These are phyloP conservation scores for Nycticryphes semicollaris DNA, from an alignment of 2,113 vertebrate species.

Conservation along the genomic window DNA sequence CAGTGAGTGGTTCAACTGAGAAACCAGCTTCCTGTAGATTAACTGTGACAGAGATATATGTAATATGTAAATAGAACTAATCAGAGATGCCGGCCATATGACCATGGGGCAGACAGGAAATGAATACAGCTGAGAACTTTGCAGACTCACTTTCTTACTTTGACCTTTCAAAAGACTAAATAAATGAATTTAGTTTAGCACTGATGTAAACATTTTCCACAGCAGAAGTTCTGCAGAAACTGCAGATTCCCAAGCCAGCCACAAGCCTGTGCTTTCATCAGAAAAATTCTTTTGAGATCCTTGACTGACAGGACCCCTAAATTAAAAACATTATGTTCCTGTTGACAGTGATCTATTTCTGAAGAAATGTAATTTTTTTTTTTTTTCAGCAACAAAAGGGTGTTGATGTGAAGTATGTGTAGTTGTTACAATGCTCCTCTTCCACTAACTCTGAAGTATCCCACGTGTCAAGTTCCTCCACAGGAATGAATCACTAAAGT, in stretches of 20 bases:
- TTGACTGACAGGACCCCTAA: background rate
- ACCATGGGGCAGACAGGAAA: constrained; percentile 14
- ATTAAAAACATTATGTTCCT: background rate
- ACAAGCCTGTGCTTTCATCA: background rate
- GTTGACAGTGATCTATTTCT: background rate
- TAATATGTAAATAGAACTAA: constrained; percentile 9
- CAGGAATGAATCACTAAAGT: background rate
- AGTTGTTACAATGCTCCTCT: background rate
- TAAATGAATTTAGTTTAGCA: background rate
- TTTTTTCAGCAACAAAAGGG: background rate
- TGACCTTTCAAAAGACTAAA: background rate
- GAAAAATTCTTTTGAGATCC: background rate
- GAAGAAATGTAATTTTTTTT: background rate
- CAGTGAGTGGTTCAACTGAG: background rate
- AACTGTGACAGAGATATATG: background rate
- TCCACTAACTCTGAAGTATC: background rate
- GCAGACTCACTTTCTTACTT: constrained; percentile 30
- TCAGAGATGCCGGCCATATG: background rate
- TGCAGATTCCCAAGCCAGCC: background rate
- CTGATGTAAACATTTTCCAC: background rate
- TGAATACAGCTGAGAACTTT: background rate
- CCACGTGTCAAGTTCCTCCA: background rate
- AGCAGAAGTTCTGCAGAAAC: background rate
- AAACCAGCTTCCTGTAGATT: constrained; percentile 39
- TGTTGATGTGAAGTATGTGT: background rate